phyloP scores from a whole-genome alignment of 2,113 vertebrate genomes.

The Oreocharis arfaki region DNA sequence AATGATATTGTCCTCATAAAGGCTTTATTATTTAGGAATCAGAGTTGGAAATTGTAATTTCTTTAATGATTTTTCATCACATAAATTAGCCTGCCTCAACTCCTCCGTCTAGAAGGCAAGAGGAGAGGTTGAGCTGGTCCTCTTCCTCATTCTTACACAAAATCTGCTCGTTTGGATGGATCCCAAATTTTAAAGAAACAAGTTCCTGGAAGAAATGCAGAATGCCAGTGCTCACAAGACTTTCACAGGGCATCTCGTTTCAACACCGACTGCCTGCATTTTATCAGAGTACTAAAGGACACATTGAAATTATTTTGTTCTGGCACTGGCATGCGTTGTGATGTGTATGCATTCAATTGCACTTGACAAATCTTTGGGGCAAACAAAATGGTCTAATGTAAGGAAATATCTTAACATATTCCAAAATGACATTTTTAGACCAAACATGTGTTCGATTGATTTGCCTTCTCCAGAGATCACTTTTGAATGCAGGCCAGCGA shows the following conservation, averaged over 20 bases:
- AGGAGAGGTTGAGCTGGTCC: slow-evolving; percentile 26
- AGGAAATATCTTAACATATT: slow-evolving; percentile 63
- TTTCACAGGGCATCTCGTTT: slow-evolving; percentile 61
- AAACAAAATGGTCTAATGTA: slow-evolving; percentile 61
- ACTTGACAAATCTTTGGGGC: slow-evolving; percentile 62
- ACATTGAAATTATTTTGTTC: slow-evolving; percentile 53
- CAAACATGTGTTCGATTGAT: slow-evolving; percentile 69
- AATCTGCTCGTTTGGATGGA: slow-evolving; percentile 54
- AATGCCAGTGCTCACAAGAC: slow-evolving; percentile 21
- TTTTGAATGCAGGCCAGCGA: slow-evolving; percentile 53
- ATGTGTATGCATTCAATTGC: slow-evolving; percentile 43
- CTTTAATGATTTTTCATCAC: slow-evolving; percentile 53
- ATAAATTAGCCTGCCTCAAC: slow-evolving; percentile 58
- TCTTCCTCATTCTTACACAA: slow-evolving; percentile 63
- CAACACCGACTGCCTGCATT: slow-evolving; percentile 54
- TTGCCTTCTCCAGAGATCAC: slow-evolving; percentile 66
- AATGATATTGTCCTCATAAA: slow-evolving; percentile 33
- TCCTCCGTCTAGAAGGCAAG: slow-evolving; percentile 58
- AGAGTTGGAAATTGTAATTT: slow-evolving; percentile 35
- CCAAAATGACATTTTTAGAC: slow-evolving; percentile 68
- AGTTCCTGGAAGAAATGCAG: slow-evolving; percentile 55
- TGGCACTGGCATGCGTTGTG: slow-evolving; percentile 2
- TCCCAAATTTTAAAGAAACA: slow-evolving; percentile 63
- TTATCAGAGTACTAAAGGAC: slow-evolving; percentile 60
- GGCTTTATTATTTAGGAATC: slow-evolving; percentile 53